Evolutionary conservation across 2,888 invertebrate species (phyloP), one percentile per base, ranked within the genome.

Genomic region (Cantharis nigra): DNA sequence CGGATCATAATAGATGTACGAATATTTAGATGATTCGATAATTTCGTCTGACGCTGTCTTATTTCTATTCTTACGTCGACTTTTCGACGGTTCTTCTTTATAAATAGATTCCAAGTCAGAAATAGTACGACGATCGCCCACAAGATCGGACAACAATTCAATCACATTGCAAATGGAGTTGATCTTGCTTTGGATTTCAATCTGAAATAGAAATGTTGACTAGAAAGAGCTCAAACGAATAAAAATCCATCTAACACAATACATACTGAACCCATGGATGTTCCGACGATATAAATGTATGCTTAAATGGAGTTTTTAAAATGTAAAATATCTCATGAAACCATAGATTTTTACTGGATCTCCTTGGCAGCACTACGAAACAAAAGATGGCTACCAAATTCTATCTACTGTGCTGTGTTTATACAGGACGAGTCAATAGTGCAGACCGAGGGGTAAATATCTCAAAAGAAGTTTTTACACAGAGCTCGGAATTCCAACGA

Each of bases 101-200:
- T 82, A 77, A 76, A 83, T 84, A 23, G 83, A 80, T 74, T 87
- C 86, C 9, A 87, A 89, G 78, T 90, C 90, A 49, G 88, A 86
- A 18, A 89, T 85, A 5, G 89, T 89, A 71, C 87, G 86, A 82
- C 93, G 94, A 83, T 95, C 95, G 0, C 95, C 95, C 84, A 96
- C 95, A 85, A 96, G 94, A 49, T 94, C 94, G 78, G 94, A 94
- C 84, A 97, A 90, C 94, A 96, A 96, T 85, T 96, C 96, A 85
- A 97, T 95, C 20, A 96, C 96, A 88, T 95, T 95, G 88, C 93
- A 93, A 87, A 96, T 95, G 0, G 96, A 95, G 89, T 94, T 94
- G 89, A 94, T 89, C 89, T 94, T 94, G 86, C 92, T 93, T 88
- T 93, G 93, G 83, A 95, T 93, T 90, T 95, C 94, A 87, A 92